A percentile compares a stretch with the other conserved stretches of the same genome.
phyloP scores from a whole-genome alignment of 2,888 invertebrate genomes.

The Silvanus unidentatus region DNA sequence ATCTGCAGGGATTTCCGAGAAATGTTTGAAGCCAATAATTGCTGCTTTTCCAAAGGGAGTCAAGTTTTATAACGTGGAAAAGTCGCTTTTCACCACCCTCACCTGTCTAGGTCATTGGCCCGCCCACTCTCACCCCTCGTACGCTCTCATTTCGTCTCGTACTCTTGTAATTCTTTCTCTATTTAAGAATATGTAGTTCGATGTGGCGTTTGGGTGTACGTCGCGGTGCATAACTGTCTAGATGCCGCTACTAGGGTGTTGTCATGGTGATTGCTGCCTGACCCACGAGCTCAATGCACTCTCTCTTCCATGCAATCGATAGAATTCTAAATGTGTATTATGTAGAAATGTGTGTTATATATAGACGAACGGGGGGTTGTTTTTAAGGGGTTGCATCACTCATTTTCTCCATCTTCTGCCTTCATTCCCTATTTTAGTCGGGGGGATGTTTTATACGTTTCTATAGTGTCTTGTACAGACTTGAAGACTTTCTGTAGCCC shows the following conservation, averaged over 20 bases:
- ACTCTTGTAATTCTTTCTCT: not conserved
- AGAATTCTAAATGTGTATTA: slow-evolving; percentile 8
- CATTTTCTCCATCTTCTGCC: too few species aligned
- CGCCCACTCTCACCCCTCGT: not conserved
- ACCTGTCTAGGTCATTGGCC: slow-evolving; percentile 5
- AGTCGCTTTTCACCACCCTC: not conserved
- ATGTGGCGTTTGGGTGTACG: not conserved
- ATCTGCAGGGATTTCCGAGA: too few species aligned
- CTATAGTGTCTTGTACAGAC: too few species aligned
- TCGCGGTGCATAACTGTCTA: slow-evolving; percentile 37
- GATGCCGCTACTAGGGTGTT: slow-evolving; percentile 44
- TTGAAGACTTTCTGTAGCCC: too few species aligned
- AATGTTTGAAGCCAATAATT: too few species aligned
- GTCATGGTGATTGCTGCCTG: slow-evolving; percentile 42
- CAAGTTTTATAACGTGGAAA: too few species aligned
- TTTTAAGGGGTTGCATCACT: too few species aligned
- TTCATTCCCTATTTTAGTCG: too few species aligned
- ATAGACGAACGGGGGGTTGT: too few species aligned
- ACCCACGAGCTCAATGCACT: slow-evolving; percentile 19
- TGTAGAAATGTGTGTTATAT: too few species aligned
- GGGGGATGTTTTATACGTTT: too few species aligned
- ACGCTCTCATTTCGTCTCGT: not conserved
- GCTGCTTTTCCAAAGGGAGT: too few species aligned
- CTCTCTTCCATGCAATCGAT: slow-evolving; percentile 14
- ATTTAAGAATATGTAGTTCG: not conserved